Evolutionary conservation across 2,888 invertebrate species (phyloP).

Genomic region (Melanophora roralis): DNA sequence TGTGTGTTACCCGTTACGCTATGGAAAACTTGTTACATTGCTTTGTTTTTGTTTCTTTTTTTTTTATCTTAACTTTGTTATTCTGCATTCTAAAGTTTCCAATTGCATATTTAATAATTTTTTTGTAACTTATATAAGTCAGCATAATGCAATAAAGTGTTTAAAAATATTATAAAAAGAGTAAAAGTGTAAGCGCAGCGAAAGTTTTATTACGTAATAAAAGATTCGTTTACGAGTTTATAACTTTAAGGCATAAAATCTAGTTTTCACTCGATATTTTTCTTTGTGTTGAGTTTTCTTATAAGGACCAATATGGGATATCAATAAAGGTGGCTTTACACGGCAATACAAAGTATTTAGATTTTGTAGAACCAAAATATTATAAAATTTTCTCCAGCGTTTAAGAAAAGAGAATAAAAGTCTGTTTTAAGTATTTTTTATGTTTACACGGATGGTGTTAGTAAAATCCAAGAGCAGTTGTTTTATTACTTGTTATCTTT

Average conservation of each 20-base stretch:
- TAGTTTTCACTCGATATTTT: slow-evolving; percentile 6
- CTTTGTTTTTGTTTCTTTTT: slow-evolving; percentile 28
- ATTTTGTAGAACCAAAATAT: too few species aligned
- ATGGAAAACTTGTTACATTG: slow-evolving; percentile 54
- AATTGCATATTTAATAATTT: slow-evolving; percentile 52
- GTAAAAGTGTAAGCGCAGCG: neutral
- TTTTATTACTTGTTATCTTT: too few species aligned
- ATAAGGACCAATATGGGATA: neutral
- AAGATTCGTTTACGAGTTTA: slow-evolving; percentile 28
- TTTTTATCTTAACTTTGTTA: neutral
- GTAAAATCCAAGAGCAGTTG: too few species aligned
- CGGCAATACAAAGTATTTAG: too few species aligned
- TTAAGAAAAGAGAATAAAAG: too few species aligned
- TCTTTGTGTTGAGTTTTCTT: neutral
- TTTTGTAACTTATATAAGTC: slow-evolving; percentile 39
- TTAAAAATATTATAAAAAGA: neutral
- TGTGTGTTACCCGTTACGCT: slow-evolving; percentile 43
- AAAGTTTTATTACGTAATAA: slow-evolving; percentile 33
- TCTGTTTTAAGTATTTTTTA: too few species aligned
- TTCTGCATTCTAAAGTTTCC: slow-evolving; percentile 32
- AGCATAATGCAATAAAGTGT: slow-evolving; percentile 15
- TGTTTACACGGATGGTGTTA: too few species aligned
- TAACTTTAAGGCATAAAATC: slow-evolving; percentile 29
- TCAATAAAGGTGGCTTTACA: too few species aligned
- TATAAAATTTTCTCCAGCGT: too few species aligned